Evolutionary conservation across 2,888 invertebrate genomes (phyloP), one percentile per base, ranked within the genome.

Genomic region (Pyrocoelia pectoralis): DNA sequence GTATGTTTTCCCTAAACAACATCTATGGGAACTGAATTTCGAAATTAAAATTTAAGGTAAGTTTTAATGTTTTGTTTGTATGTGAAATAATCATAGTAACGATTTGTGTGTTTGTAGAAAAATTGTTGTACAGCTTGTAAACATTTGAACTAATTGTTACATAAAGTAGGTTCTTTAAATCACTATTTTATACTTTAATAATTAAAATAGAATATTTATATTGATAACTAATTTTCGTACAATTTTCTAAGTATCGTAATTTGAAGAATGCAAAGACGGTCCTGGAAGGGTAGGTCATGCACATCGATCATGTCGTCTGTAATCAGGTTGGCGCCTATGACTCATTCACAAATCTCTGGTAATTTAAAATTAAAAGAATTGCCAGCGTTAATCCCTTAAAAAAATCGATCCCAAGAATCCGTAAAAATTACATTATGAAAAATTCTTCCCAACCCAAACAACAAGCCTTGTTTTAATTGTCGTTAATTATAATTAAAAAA

Each of bases 261-360:
- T 9, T 40, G 49, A 33, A 33, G 8, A 3, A 33, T 33, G 9
- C 33, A n/a, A 40, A 40, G 49, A 49, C 60, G 60, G 51, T 55
- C 46, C 55, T 55, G 55, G 17, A 56, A 29, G 38, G 61, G 56
- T 61, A 61, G 61, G 61, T 61, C 61, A 70, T 68, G 70, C 66
- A 67, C 70, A 70, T 70, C 66, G 70, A 70, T 70, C 69, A 48
- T 17, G 18, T 57, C 63, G 57, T 57, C 53, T 49, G 15, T 40
- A 51, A 54, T 53, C 57, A 61, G 54, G 40, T 53, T 58, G 63
- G 57, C 58, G 57, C 63, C 63, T 54, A 58, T 63, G 63, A 63
- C 63, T 63, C 63, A 63, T 63, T 62, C 62, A 57, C 57, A 50
- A 50, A 13, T 24, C 12, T 8, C 5, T 2, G 10, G 33, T 19